Base-by-base conservation (phyloP, 2,888 invertebrate genomes). In the Phengaris arion region DNA sequence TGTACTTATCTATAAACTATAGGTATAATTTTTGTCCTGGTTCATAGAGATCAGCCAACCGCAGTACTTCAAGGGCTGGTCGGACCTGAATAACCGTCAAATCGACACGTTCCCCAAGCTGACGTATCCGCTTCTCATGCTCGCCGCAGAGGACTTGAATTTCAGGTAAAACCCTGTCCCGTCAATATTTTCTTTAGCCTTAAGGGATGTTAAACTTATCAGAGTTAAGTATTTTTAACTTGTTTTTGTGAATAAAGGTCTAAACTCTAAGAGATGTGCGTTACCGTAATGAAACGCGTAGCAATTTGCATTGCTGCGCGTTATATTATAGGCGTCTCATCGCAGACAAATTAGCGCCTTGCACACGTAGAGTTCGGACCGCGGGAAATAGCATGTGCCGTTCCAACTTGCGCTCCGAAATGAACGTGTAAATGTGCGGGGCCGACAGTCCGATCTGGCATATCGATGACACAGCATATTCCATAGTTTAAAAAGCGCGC, bases 61-160 rank as follows among this genome's bases (percentile, higher is more conserved):
- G 54, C 85, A 86, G 76, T 57, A 85, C 77, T 91, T 92, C 82
- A 85, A 83, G 76, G 86, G 89, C 74, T 92, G 91, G 92, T 74
- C 79, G 9, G 91, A 92, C 76, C 81, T 90, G 74, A 83, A 82
- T 55, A 82, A 84, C 80, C 86, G 89, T 1, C 86, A 91, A 78
- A 85, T 88, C 75, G 92, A 92, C 79, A 89, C 90, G 0, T 89
- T 84, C 78, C 91, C 91, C 2, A 92, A 92, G 80, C 79, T 91
- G 55, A 88, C 89, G 6, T 87, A 89, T 79, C 90, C 90, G n/a
- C 79, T 92, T 51, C 83, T 92, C 80, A 85, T 86, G 86, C 81
- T 88, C 59, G 83, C 84, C 22, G 88, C 88, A 0, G 83, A 90
- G 64, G 92, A 92, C 77, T 79, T 91, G 51, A 80, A 89, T 77